A percentile compares a stretch with the other conserved stretches of the same genome.
Conservation (phyloP, 2,888 invertebrate species). For the Piscicola geometra region DNA sequence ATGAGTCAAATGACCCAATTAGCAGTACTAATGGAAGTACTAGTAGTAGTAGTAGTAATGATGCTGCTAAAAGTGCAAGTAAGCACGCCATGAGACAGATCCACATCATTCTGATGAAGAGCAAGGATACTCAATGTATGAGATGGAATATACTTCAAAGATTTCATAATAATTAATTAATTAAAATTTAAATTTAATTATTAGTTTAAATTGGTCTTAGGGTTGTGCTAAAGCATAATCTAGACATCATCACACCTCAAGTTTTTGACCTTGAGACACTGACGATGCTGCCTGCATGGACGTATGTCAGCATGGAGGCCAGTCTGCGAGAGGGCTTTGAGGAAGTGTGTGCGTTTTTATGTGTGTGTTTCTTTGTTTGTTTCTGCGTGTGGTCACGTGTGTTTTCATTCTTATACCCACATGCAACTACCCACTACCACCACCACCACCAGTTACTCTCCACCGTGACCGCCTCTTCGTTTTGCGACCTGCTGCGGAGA, state of each 20-base stretch:
- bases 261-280: neutral
- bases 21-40: neutral
- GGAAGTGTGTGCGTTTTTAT: no score
- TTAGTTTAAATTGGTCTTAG: no score
- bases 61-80: neutral
- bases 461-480: neutral
- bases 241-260: neutral
- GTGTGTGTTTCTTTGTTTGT: no score
- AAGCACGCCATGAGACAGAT: constrained; percentile 7
- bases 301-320: no score
- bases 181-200: no score
- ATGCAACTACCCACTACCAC: neutral
- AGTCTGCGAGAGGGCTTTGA: no score
- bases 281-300: no score
- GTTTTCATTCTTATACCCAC: neutral
- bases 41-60: neutral
- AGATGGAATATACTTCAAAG: no score
- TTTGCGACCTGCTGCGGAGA: neutral
- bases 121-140: neutral
- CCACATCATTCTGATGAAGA: constrained; percentile 8
- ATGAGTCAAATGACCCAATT: neutral
- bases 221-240: neutral
- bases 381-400: no score
- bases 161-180: no score
- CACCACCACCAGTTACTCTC: neutral